Evolutionary conservation across 2,113 vertebrate species (phyloP), one percentile per base, ranked within the genome.

Genomic region (Pterocles burchelli): DNA sequence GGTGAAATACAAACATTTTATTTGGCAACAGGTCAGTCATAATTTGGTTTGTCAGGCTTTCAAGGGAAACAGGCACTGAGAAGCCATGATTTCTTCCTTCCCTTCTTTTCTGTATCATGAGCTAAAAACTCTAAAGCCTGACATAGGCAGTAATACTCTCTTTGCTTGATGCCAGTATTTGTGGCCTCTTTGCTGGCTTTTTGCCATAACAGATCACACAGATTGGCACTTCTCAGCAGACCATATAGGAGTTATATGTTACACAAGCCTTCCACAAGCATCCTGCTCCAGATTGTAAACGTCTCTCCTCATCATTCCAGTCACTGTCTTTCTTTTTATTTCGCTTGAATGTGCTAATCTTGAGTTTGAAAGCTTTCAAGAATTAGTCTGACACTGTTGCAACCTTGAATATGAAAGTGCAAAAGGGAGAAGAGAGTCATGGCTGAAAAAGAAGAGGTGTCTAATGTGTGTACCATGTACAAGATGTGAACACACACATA

Each of bases 401-500:
- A 76, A 17, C 15, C 24, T 76, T 34, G 29, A 63, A 43, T n/a
- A 48, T 7, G 17, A 51, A 54, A 24, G 19, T 63, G 55, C 29
- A 58, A 77, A 76, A 78, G 65, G 16, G 46, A 81, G 51, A 74
- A 20, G 7, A 79, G 34, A 63, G 25, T 34, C 46, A 13, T 1
- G 3, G 62, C 26, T 48, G 5, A 19, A 46, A 51, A 33, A 21
- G 41, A 59, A 43, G 29, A 70, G 51, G 25, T 15, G 19, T 54
- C 16, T 9, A 17, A 20, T 17, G 15, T 22, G 20, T 36, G 19
- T 25, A 13, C 38, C 31, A 52, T 2, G 17, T 65, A 65, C 17
- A 18, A 1, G 26, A 45, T 29, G 26, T 1, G 3, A 26, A n/a
- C 13, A 45, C 34, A 12, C 1, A 0, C 1, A 1, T 16, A 13